phyloP scores from a whole-genome alignment of 2,888 invertebrate genomes.

The Trachelus tabidus region DNA sequence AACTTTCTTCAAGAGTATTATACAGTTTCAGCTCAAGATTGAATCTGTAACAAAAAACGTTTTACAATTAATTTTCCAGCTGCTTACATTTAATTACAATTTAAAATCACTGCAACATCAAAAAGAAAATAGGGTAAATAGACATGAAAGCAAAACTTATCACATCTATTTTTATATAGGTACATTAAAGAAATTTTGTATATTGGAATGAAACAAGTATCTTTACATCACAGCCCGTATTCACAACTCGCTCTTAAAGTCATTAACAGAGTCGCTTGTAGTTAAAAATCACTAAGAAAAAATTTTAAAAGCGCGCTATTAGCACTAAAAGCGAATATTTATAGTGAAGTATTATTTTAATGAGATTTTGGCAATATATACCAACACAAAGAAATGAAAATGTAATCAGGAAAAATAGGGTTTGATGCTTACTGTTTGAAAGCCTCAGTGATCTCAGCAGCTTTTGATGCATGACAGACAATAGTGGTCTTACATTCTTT shows the following conservation, averaged over 20 bases:
- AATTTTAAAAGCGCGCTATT: no score
- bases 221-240: no score
- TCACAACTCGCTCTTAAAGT: no score
- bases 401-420: neutral
- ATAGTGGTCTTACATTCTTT: slow-evolving; percentile 74
- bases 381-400: neutral
- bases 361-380: neutral
- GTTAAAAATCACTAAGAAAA: no score
- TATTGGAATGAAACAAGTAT: no score
- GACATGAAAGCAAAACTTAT: neutral
- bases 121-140: neutral
- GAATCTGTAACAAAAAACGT: slow-evolving; percentile 67
- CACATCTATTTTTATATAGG: neutral
- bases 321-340: neutral
- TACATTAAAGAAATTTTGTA: neutral
- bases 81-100: slow-evolving; percentile 30
- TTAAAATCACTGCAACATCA: neutral
- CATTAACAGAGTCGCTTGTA: no score
- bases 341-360: slow-evolving; percentile 11
- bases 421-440: slow-evolving; percentile 73
- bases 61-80: no score
- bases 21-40: slow-evolving; percentile 71
- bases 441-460: slow-evolving; percentile 73
- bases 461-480: slow-evolving; percentile 83
- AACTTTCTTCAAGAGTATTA: slow-evolving; percentile 74